Evolutionary conservation across 1,140 invertebrate genomes (phyloP).

Genomic region (Scaptomyza graminum): DNA sequence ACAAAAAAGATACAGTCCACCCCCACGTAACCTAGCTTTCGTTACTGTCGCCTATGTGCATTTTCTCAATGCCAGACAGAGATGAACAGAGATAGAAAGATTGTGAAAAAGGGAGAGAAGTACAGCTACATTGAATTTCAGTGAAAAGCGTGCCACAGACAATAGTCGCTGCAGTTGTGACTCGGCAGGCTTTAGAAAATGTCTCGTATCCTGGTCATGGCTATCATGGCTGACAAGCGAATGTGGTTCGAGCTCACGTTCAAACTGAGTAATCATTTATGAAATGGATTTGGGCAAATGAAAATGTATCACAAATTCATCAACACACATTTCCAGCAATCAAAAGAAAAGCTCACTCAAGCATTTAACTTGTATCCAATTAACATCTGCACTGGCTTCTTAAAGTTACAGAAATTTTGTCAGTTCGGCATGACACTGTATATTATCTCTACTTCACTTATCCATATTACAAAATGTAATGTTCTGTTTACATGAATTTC

Average conservation of each 20-base stretch:
- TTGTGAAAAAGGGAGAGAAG: not conserved
- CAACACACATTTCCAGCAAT: constrained; percentile 23
- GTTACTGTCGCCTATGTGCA: constrained; percentile 3
- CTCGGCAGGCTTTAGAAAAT: constrained; percentile 52
- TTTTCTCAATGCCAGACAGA: constrained; percentile 3
- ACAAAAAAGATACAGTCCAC: constrained; percentile 44
- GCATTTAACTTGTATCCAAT: not conserved
- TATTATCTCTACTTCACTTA: no score
- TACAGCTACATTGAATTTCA: constrained; percentile 56
- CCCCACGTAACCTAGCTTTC: not conserved
- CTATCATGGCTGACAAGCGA: constrained; percentile 53
- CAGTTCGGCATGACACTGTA: no score
- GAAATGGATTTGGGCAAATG: constrained; percentile 22
- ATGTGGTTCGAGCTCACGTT: constrained; percentile 40
- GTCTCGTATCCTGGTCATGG: constrained; percentile 31
- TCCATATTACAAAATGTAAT: no score
- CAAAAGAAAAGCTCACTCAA: not conserved
- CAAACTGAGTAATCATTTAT: constrained; percentile 34
- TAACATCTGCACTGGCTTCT: no score
- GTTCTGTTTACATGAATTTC: not conserved
- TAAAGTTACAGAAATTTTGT: not conserved
- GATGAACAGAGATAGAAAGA: not conserved
- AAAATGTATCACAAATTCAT: constrained; percentile 26
- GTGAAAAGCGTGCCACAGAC: constrained; percentile 70
- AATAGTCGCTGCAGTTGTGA: constrained; percentile 48